These are phyloP conservation scores for Laodelphax striatellus DNA, from an alignment of 1,140 invertebrate species.

Conservation along the genomic window DNA sequence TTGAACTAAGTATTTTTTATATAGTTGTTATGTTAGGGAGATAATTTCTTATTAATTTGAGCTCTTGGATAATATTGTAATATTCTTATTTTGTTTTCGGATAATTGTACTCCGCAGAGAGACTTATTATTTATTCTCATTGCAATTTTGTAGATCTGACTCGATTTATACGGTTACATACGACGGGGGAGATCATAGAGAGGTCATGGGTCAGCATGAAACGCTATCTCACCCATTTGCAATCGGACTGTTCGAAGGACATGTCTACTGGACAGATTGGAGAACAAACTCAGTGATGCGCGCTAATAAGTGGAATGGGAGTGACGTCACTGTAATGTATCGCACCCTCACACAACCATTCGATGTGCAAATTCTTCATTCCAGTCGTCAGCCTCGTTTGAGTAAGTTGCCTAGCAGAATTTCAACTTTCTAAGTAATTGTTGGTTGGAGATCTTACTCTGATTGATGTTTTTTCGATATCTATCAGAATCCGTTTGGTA, in stretches of 20 bases:
- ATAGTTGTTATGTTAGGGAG: too few species aligned
- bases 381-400: slow-evolving; percentile 40
- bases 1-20: too few species aligned
- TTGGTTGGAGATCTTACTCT: too few species aligned
- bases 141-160: not conserved
- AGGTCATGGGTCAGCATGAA: slow-evolving; percentile 41
- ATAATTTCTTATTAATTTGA: too few species aligned
- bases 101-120: too few species aligned
- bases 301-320: slow-evolving; percentile 54
- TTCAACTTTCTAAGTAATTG: too few species aligned
- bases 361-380: slow-evolving; percentile 53
- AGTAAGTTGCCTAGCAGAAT: not conserved
- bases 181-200: slow-evolving; percentile 38
- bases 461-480: too few species aligned
- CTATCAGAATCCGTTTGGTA: too few species aligned
- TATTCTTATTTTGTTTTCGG: too few species aligned
- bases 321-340: slow-evolving; percentile 42
- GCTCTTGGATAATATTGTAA: too few species aligned
- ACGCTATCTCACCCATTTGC: slow-evolving; percentile 51
- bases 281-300: slow-evolving; percentile 46
- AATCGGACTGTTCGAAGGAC: slow-evolving; percentile 46
- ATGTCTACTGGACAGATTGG: slow-evolving; percentile 61
- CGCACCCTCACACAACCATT: slow-evolving; percentile 51
- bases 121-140: slow-evolving; percentile 1
- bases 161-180: slow-evolving; percentile 43